A percentile compares a stretch with the other conserved stretches of the same genome.
These are phyloP conservation scores for Otis tarda DNA, from an alignment of 2,113 vertebrate species.

Conservation along the genomic window DNA sequence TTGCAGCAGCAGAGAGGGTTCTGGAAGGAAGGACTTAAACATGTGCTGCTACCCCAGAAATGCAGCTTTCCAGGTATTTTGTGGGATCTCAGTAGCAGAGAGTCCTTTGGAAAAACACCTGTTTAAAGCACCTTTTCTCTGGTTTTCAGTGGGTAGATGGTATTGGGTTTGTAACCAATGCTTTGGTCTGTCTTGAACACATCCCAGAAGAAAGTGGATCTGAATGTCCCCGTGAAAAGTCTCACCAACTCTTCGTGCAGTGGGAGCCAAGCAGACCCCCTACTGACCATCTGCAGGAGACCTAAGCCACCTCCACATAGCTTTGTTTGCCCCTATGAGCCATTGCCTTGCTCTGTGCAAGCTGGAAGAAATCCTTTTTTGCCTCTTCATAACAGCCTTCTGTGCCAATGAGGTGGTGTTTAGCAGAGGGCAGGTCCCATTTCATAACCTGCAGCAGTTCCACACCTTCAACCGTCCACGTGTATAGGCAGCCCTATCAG, in stretches of 20 bases:
- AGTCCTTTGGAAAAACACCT: background rate
- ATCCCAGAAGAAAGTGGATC: background rate
- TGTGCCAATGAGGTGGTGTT: background rate
- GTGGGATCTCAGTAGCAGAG: background rate
- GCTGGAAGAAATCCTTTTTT: background rate
- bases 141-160: background rate
- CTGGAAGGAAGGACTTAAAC: background rate
- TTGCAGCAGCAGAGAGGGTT: background rate
- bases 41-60: background rate
- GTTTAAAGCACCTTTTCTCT: background rate
- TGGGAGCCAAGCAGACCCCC: fast-evolving
- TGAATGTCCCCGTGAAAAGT: background rate
- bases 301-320: background rate
- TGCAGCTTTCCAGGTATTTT: background rate
- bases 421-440: background rate
- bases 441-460: background rate
- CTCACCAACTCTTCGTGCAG: background rate
- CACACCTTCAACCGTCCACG: background rate
- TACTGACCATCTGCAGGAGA: background rate
- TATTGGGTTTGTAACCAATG: background rate
- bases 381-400: background rate
- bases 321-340: background rate
- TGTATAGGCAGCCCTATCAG: background rate
- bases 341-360: background rate
- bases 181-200: background rate